Percentiles rank a stretch among this genome's conserved stretches.
phyloP scores from a whole-genome alignment of 2,113 vertebrate species.

The Sorex araneus region DNA sequence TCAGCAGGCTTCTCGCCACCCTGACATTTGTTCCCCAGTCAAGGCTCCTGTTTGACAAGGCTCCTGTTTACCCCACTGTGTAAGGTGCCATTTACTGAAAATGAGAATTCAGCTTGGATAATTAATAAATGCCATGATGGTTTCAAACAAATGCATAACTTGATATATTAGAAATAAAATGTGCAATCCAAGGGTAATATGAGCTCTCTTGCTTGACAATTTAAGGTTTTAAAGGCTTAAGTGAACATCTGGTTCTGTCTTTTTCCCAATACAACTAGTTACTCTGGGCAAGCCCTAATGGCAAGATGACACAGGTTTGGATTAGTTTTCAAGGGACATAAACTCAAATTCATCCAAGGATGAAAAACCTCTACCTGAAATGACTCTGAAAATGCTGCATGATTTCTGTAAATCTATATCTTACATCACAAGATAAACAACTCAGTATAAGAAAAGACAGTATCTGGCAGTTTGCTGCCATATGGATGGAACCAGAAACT shows the following conservation, averaged over 20 bases:
- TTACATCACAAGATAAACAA: neutral
- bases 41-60: constrained; percentile 80
- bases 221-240: constrained; percentile 56
- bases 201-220: constrained; percentile 8
- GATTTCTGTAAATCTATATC: neutral
- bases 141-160: constrained; percentile 72
- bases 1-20: constrained; percentile 78
- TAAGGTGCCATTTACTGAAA: constrained; percentile 76
- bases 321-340: neutral
- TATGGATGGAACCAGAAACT: no score
- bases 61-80: constrained; percentile 59
- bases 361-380: neutral
- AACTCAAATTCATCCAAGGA: neutral
- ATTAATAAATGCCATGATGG: constrained; percentile 81
- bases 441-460: neutral
- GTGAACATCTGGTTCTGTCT: constrained; percentile 32
- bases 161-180: constrained; percentile 73
- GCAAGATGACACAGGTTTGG: neutral
- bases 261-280: neutral
- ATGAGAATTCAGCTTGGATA: constrained; percentile 78
- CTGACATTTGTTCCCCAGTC: constrained; percentile 82
- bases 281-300: neutral
- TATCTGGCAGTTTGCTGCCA: no score
- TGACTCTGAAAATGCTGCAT: neutral
- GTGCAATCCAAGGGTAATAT: constrained; percentile 61